Conservation (phyloP, 2,113 vertebrate genomes). For the Tragelaphus imberbis region DNA sequence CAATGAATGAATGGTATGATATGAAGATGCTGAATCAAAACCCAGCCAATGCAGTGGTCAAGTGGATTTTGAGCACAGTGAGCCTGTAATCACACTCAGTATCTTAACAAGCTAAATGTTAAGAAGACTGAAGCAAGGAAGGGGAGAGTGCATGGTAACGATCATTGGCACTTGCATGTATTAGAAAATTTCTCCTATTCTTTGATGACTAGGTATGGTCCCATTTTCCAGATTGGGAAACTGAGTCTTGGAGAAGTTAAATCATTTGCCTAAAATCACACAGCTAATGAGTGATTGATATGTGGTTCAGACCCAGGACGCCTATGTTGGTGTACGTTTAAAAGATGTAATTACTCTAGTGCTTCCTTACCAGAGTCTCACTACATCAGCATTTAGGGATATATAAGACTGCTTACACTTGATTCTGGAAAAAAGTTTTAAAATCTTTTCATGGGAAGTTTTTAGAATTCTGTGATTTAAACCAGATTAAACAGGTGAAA, state of each 20-base stretch:
- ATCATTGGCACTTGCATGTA: neutral
- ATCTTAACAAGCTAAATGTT: neutral
- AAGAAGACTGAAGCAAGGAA: neutral
- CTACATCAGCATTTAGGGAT: neutral
- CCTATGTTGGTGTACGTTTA: neutral
- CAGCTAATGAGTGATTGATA: neutral
- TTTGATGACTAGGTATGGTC: neutral
- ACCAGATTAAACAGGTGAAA: conserved; percentile 53
- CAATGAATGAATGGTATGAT: neutral
- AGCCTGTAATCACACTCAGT: neutral
- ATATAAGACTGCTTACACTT: neutral
- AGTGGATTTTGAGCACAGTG: neutral
- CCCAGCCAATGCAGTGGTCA: neutral
- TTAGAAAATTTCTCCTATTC: neutral
- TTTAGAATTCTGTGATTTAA: conserved; percentile 45
- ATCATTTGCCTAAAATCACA: neutral
- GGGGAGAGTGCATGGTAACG: neutral
- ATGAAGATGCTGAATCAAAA: neutral
- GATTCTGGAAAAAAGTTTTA: neutral
- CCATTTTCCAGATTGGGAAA: conserved; percentile 5
- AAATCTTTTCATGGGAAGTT: conserved; percentile 35
- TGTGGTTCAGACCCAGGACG: neutral
- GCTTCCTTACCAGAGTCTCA: neutral
- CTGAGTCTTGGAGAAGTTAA: neutral
- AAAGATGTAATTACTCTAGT: neutral